Evolutionary conservation across 2,888 invertebrate species (phyloP).

Genomic region (Pristionchus arcanus): DNA sequence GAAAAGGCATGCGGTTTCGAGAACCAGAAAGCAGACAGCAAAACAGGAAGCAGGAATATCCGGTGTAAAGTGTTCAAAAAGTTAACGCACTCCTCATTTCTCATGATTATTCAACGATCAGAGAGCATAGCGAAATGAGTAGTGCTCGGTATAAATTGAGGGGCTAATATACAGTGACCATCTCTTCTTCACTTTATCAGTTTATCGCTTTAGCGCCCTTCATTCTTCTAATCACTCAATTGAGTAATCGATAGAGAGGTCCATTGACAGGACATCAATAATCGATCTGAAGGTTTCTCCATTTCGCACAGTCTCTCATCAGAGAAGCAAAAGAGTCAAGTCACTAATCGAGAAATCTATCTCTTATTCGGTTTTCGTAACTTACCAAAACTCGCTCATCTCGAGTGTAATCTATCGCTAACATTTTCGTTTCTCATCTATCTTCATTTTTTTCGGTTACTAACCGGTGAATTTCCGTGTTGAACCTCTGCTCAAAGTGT

Average conservation of each 20-base stretch:
- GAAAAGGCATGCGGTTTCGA: background rate
- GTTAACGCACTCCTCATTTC: no score
- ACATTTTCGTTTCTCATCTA: no score
- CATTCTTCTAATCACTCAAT: background rate
- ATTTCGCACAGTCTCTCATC: no score
- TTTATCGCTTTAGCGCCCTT: constrained; percentile 11
- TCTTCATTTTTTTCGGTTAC: no score
- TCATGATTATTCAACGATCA: no score
- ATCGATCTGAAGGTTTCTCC: background rate
- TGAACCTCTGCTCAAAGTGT: background rate
- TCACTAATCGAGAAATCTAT: no score
- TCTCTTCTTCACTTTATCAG: background rate
- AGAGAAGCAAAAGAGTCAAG: no score
- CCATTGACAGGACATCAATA: constrained; percentile 13
- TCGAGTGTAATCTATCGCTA: no score
- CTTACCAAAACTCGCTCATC: no score
- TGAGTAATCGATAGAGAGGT: constrained; percentile 35
- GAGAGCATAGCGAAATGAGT: no score
- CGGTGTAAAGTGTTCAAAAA: background rate
- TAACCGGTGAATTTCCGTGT: background rate
- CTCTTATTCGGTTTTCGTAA: no score
- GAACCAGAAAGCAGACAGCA: background rate
- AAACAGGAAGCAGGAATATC: background rate
- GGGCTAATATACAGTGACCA: background rate
- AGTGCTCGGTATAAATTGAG: background rate